A percentile compares a stretch with the other conserved stretches of the same genome.
These are phyloP conservation scores for Aphelocoma californica DNA, from an alignment of 2,797 vertebrate species.

Conservation along the genomic window DNA sequence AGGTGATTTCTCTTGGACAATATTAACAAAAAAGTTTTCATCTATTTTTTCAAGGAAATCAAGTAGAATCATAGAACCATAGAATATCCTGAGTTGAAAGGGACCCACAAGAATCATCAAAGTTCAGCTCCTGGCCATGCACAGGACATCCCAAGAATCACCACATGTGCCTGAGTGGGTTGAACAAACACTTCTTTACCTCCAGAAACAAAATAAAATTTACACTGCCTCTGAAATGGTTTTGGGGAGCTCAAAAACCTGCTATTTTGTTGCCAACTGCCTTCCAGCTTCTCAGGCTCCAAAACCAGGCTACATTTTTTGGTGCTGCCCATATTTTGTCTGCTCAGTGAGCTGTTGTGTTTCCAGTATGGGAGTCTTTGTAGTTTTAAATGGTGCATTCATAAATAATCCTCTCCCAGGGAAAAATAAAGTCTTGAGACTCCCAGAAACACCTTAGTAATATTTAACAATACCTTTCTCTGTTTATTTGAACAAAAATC, in stretches of 20 bases:
- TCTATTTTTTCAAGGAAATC: not conserved
- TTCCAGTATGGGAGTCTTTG: not conserved
- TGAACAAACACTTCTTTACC: not conserved
- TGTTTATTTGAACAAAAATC: not conserved
- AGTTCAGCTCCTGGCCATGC: not conserved
- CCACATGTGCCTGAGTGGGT: not conserved
- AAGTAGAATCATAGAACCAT: not conserved
- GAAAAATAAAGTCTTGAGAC: not conserved
- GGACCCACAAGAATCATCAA: not conserved
- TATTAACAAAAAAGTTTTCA: not conserved
- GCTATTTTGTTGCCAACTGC: not conserved
- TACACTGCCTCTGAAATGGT: not conserved
- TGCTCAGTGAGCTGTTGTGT: not conserved
- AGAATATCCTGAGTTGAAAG: not conserved
- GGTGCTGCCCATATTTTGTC: not conserved
- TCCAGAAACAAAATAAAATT: not conserved
- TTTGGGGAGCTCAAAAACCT: not conserved
- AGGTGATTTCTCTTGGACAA: not conserved
- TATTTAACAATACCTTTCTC: not conserved
- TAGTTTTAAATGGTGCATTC: not conserved
- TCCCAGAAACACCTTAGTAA: not conserved
- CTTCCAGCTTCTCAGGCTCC: not conserved
- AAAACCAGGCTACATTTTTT: not conserved
- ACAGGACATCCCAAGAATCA: not conserved
- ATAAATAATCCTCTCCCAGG: not conserved